Base-by-base conservation (phyloP, 2,113 vertebrate species). In the Phrynosoma blainvillii region DNA sequence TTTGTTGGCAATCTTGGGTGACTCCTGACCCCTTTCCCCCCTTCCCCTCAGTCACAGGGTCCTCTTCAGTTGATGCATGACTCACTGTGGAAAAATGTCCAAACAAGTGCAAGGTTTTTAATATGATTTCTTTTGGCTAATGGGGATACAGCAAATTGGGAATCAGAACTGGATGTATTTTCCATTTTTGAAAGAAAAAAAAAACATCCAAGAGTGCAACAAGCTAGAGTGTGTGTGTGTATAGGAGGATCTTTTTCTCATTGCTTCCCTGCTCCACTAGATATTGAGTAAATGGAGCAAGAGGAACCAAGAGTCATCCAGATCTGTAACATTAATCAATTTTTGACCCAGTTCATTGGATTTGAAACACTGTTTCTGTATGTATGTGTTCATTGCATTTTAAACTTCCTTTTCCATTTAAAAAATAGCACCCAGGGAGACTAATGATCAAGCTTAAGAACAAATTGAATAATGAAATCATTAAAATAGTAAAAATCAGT, bases 121-220 rank as follows among this genome's bases (percentile, higher is more conserved):
- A 68, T 62, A 68, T 47, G 87, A 25, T 84, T 82, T 65, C 47
- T 47, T 84, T 70, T 90, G 92, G 90, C 75, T 23, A 25, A 2
- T 23, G 75, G 18, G 84, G 62, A 88, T 54, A 2, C 18, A 80
- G 74, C 6, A 56, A 13, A 5, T 8, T 25, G 84, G 81, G 14
- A 3, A 14, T 42, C 1, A 0, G 10, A 52, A 16, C 52, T 36
- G 32, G 54, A 32, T 42, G 70, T 71, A 16, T 81, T 56, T 32
- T 79, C 32, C 66, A 32, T 84, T 79, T 79, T 20, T 59, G 2
- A 54, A n/a, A 5, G 47, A 5, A 14, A 62, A 1, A 11, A 56
- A 30, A 62, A 12, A 12, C 32, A 40, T 36, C 2, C 42, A 16
- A 54, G 65, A 21, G 56, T 80, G 77, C 54, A 85, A 13, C 36